Evolutionary conservation across 1,140 invertebrate genomes (phyloP).

Genomic region (Drosophila bifasciata): DNA sequence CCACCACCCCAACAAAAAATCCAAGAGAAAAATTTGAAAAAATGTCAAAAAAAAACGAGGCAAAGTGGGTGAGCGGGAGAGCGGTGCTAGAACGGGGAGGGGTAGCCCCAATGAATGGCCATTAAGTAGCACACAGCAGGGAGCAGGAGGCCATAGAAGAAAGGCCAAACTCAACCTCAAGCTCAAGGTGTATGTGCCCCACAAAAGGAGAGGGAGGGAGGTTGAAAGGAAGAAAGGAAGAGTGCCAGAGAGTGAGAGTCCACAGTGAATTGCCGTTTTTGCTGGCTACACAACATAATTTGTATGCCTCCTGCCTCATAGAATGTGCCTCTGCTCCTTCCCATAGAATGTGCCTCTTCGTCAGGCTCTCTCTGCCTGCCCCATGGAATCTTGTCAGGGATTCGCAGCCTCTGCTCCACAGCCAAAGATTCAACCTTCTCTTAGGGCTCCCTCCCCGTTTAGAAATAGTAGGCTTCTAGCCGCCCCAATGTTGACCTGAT

Average conservation of each 20-base stretch:
- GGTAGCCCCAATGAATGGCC: slow-evolving; percentile 41
- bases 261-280: slow-evolving; percentile 75
- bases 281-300: slow-evolving; percentile 58
- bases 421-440: no score
- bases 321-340: no score
- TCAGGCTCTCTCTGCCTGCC: no score
- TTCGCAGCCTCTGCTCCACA: slow-evolving; percentile 16
- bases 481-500: slow-evolving; percentile 63
- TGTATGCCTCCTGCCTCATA: slow-evolving; percentile 32
- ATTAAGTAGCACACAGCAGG: slow-evolving; percentile 53
- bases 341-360: no score
- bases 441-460: background rate
- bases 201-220: slow-evolving; percentile 10
- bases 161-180: slow-evolving; percentile 17
- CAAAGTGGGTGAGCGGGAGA: no score
- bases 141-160: slow-evolving; percentile 14
- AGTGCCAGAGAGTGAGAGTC: slow-evolving; percentile 14
- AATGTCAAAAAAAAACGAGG: slow-evolving; percentile 77
- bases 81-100: no score
- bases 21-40: slow-evolving; percentile 57
- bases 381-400: background rate
- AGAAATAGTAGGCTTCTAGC: background rate
- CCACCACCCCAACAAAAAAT: slow-evolving; percentile 22
- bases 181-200: slow-evolving; percentile 52
- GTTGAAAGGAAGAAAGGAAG: no score